Base-by-base conservation (phyloP, 2,888 invertebrate species). In the Hanleya hanleyi region DNA sequence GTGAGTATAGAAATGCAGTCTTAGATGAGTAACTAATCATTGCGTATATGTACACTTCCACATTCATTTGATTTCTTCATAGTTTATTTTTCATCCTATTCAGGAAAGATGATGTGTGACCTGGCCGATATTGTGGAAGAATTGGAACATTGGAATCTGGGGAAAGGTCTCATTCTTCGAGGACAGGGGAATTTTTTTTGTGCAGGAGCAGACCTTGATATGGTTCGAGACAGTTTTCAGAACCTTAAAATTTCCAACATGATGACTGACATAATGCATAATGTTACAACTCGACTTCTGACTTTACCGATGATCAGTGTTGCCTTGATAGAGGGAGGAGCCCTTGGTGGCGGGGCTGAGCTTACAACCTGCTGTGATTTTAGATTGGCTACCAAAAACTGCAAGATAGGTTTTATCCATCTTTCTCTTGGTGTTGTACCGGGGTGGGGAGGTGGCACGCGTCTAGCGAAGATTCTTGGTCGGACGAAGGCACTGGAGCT, bases 311-410 rank as follows among this genome's bases (percentile, higher is more conserved):
- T 92, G n/a, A 79, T 93, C 1, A 91, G 91, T 41, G 89, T 92
- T 1, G 91, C 92, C 26, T 82, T 92, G 7, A 85, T 93, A 15
- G 84, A 91, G 72, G 93, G 93, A 26, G 83, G 83, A 74, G 92
- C 93, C 1, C 77, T 93, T 1, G 93, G 93, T 7, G 93, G 93
- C 1, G 93, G 93, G 4, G 92, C 93, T 0, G 93, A 93, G 82
- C 71, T 93, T 9, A 85, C 91, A 0, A 87, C 91, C 29, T 89
- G 91, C 1, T 92, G 92, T 81, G 93, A 93, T 81, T 92, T 91
- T 75, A 84, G 92, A 22, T 75, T 92, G 1, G 87, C 92, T 83
- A 87, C 90, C 0, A 65, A 79, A 0, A 70, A 75, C 1, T 89
- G 91, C 1, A 88, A 86, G 67, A 86, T 92, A 38, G 90, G 91